Evolutionary conservation across 2,888 invertebrate species (phyloP).

Genomic region (Metacarcinus magister): DNA sequence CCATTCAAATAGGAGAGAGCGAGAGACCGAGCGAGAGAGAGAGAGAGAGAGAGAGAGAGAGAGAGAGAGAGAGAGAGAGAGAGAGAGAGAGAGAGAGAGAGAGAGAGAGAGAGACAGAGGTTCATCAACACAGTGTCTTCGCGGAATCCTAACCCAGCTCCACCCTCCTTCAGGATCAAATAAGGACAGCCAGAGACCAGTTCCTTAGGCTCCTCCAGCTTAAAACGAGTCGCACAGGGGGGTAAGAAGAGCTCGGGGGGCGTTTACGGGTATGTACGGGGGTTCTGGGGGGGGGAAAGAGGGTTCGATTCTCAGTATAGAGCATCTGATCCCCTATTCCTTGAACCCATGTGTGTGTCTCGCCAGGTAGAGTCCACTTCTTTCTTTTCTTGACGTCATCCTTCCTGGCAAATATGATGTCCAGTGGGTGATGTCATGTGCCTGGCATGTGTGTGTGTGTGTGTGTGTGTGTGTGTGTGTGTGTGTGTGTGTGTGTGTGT

Average conservation of each 20-base stretch:
- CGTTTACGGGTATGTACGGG: not conserved
- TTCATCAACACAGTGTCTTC: not conserved
- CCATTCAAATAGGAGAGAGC: not conserved
- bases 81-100: constrained; percentile 50
- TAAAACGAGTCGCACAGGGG: not conserved
- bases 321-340: not conserved
- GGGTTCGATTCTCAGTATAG: not conserved
- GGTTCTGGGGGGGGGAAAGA: not conserved
- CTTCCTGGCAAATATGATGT: constrained; percentile 22
- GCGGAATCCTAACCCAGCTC: not conserved
- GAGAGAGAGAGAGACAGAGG: constrained; percentile 43
- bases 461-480: constrained; percentile 27
- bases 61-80: constrained; percentile 54
- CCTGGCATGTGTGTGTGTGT: not conserved
- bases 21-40: constrained; percentile 56
- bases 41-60: constrained; percentile 63
- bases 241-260: not conserved
- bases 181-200: not conserved
- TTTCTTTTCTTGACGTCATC: constrained; percentile 12
- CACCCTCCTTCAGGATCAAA: not conserved
- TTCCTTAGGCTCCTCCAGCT: not conserved
- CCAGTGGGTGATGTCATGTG: constrained; percentile 4
- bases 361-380: not conserved
- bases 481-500: constrained; percentile 6
- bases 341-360: not conserved